Evolutionary conservation across 2,888 invertebrate genomes (phyloP).

Genomic region (Apomyelois bistriatella): DNA sequence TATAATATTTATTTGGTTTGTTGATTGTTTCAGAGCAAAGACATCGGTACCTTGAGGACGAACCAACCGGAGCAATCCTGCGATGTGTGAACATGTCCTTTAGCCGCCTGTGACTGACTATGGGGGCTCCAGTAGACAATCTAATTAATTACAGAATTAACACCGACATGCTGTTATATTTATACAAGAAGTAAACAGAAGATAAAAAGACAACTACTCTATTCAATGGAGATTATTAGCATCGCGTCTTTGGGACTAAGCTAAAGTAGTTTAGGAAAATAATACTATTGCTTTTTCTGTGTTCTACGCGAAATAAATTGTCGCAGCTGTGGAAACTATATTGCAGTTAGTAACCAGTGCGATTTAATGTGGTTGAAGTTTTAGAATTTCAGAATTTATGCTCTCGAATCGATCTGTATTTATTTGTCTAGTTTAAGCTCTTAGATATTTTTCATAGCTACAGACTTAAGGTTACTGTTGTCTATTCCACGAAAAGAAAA

Average conservation of each 20-base stretch:
- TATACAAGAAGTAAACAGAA: background rate
- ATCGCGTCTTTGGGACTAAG: background rate
- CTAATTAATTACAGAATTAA: no score
- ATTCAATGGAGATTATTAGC: background rate
- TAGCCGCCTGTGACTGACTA: slow-evolving; percentile 24
- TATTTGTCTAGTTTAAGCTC: background rate
- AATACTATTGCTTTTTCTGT: background rate
- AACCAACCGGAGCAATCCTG: slow-evolving; percentile 39
- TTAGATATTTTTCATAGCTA: no score
- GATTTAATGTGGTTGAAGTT: background rate
- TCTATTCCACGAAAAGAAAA: no score
- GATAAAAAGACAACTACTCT: background rate
- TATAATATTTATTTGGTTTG: slow-evolving; percentile 3
- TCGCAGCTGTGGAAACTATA: background rate
- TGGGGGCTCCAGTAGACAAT: no score
- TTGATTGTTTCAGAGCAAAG: slow-evolving; percentile 62
- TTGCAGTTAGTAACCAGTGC: background rate
- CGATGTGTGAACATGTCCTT: slow-evolving; percentile 57
- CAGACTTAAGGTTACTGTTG: no score
- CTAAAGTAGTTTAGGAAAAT: background rate
- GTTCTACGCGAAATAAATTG: background rate
- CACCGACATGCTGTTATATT: background rate
- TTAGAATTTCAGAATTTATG: slow-evolving; percentile 1
- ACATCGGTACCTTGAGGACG: slow-evolving; percentile 70
- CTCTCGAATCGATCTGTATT: slow-evolving; percentile 2